These are phyloP conservation scores for Ochotona princeps DNA, from an alignment of 2,113 vertebrate genomes.

Conservation along the genomic window DNA sequence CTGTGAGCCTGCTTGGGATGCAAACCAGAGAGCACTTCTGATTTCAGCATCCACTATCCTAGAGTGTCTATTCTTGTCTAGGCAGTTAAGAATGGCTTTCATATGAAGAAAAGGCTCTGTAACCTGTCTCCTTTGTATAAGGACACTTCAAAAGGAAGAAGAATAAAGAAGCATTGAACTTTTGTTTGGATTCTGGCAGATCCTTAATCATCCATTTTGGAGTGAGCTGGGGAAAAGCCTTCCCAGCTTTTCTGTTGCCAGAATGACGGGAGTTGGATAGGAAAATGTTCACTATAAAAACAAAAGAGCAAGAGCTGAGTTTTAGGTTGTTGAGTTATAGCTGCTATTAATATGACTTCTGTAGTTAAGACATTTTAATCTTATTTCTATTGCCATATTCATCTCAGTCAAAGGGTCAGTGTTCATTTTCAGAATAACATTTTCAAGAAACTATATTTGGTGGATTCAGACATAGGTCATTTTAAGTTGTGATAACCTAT, in stretches of 20 bases:
- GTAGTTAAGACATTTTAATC: constrained; percentile 49
- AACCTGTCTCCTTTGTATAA: constrained; percentile 36
- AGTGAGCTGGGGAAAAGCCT: background rate
- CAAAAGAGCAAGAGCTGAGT: background rate
- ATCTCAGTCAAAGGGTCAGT: background rate
- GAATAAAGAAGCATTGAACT: background rate
- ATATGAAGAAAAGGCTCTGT: background rate
- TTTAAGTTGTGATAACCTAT: constrained; percentile 46
- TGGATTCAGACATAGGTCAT: constrained; percentile 47
- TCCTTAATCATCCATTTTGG: background rate
- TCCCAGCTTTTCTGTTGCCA: background rate
- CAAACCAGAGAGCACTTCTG: constrained; percentile 44
- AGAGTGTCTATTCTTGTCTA: background rate
- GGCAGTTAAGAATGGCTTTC: constrained; percentile 45
- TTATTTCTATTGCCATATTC: constrained; percentile 29
- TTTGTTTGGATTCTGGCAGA: background rate
- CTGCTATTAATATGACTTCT: constrained; percentile 30
- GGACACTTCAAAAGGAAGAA: constrained; percentile 40
- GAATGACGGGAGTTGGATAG: background rate
- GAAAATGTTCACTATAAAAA: background rate
- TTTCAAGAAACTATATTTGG: constrained; percentile 41
- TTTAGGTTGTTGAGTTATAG: constrained; percentile 27
- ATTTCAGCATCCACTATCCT: constrained; percentile 47
- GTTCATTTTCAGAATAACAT: constrained; percentile 19
- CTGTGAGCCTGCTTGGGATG: background rate